Percentiles rank a stretch among this genome's conserved stretches.
Evolutionary conservation across 2,113 vertebrate genomes (phyloP).

Genomic region (Turnix velox): DNA sequence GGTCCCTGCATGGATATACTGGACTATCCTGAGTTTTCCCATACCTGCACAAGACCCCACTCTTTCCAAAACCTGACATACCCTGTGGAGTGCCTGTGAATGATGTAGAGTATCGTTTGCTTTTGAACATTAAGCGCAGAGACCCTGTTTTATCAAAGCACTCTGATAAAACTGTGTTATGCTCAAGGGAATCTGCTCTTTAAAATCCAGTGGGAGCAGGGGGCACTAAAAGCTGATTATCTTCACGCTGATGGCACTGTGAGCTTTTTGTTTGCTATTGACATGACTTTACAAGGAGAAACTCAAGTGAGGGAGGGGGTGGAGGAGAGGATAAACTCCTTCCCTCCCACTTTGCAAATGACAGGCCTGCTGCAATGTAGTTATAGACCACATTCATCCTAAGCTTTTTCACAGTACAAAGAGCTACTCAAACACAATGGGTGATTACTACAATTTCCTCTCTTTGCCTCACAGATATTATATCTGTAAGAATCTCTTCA

Average conservation of each 20-base stretch:
- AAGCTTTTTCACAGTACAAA: slow-evolving; percentile 26
- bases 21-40: not conserved
- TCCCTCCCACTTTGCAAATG: not conserved
- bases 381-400: not conserved
- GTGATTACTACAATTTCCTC: slow-evolving; percentile 33
- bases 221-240: not conserved
- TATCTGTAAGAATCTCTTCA: slow-evolving; percentile 7
- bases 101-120: not conserved
- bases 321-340: not conserved
- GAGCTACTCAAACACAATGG: slow-evolving; percentile 23
- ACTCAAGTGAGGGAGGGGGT: not conserved
- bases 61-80: not conserved
- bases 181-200: not conserved
- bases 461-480: not conserved
- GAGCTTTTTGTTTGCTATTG: not conserved
- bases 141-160: not conserved
- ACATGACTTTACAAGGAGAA: slow-evolving; percentile 7
- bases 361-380: not conserved
- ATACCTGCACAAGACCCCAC: not conserved
- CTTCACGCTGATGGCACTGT: not conserved
- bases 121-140: not conserved
- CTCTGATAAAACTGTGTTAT: not conserved
- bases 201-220: not conserved
- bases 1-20: not conserved
- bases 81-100: not conserved